Evolutionary conservation across 2,888 invertebrate species (phyloP), one percentile per base, ranked within the genome.

Genomic region (Digitonthophagus gazella): DNA sequence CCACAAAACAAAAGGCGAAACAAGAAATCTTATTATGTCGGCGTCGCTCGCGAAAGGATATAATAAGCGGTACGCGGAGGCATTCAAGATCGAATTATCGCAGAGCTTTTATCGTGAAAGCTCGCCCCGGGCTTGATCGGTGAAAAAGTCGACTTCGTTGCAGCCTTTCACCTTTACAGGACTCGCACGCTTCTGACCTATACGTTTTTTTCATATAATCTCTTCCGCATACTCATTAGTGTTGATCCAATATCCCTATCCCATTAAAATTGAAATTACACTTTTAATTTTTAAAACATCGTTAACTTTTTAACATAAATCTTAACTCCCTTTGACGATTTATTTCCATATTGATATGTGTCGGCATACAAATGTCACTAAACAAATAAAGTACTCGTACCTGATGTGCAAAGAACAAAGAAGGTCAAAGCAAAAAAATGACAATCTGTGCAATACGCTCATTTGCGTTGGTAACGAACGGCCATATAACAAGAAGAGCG

Each of bases 1-100:
- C n/a, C 55, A 28, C 61, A 20, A 61, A 61, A 61, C 18, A 61
- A 61, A 61, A 61, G 28, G 61, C 61, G 18, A 5, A 20, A 20
- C 61, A 61, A 61, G 61, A 61, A 61, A 61, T 20, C 61, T 61
- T 61, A 61, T 61, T 61, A 61, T 20, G 61, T 61, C n/a, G 18
- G 61, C 18, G 6, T 20, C 61, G 61, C 19, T 15, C 18, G 61
- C 61, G 61, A 61, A 61, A 18, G 61, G 20, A 61, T 61, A 61
- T 61, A 61, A 61, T 61, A 61, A 61, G 61, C 28, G 28, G 28
- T 44, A 44, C 28, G 28, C 28, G 28, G 28, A 44, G 28, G 28
- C 28, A 44, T 44, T 44, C 28, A 11, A 44, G 11, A 44, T 44
- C 28, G 28, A 44, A 44, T 44, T 44, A 44, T 44, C 28, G 11